Evolutionary conservation across 2,888 invertebrate species (phyloP), one percentile per base, ranked within the genome.

Genomic region (Drosophila affinis): DNA sequence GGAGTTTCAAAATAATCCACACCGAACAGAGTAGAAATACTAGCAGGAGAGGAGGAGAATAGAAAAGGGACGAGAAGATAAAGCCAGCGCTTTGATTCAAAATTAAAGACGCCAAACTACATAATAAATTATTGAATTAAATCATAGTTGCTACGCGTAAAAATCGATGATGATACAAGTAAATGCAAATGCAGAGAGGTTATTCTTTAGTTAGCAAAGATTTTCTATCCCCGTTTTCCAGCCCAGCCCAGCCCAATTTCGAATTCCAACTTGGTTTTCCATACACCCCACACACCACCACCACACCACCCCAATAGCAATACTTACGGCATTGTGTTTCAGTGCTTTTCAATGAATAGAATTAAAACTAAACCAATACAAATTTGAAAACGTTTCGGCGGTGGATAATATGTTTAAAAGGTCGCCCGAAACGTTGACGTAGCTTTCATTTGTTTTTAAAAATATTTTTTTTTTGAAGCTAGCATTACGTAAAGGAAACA

Each of bases 131-230:
- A 75, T 75, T 70, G 44, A 67, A 55, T 55, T 55, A 49, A 67
- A 55, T 44, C 18, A 53, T 63, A 72, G 72, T 62, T 72, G 70
- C 58, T 75, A 75, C 48, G 39, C 47, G 29, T 48, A 51, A 59
- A 62, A 59, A n/a, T n/a, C 29, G 57, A 53, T 45, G 14, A 52
- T 17, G 47, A 14, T 21, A 39, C 17, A 67, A 27, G 39, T 39
- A 14, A 12, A 12, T 34, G 10, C 32, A 32, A 39, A 39, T 14
- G 39, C 39, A 46, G 51, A 17, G 51, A 21, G 52, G 39, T 59
- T 32, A 64, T 65, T 69, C 63, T 87, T 84, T 88, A 88, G 87
- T 88, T 87, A 84, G 88, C 77, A 70, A 87, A 87, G 73, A 68
- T 77, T 64, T 72, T 59, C 69, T 69, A 71, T 73, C 64, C 62